Evolutionary conservation across 2,888 invertebrate species (phyloP).

Genomic region (Dioctria rufipes): DNA sequence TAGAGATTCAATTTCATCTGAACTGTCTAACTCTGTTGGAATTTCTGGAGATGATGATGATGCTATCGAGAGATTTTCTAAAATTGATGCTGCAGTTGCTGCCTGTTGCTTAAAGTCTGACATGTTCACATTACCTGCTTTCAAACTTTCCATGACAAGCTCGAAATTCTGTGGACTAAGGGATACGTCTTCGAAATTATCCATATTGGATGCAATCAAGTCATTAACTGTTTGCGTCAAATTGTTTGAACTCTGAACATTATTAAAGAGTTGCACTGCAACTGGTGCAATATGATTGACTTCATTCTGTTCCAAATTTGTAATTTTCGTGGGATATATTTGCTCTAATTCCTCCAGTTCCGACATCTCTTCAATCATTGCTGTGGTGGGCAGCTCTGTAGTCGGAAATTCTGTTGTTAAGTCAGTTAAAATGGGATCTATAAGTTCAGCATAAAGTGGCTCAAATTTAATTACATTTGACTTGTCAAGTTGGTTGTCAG

Average conservation of each 20-base stretch:
- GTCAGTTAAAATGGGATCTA: conserved; percentile 64
- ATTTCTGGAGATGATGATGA: not conserved
- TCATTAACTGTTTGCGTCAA: conserved; percentile 29
- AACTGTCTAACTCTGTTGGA: conserved; percentile 39
- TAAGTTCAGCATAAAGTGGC: conserved; percentile 64
- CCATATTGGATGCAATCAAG: conserved; percentile 30
- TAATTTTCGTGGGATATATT: not conserved
- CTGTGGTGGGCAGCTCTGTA: conserved; percentile 18
- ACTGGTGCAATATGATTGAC: not conserved
- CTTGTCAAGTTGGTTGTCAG: conserved; percentile 44
- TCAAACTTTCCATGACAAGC: conserved; percentile 61
- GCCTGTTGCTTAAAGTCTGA: conserved; percentile 69
- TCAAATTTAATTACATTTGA: conserved; percentile 64
- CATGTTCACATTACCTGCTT: conserved; percentile 67
- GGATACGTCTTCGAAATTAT: conserved; percentile 33
- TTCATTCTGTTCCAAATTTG: not conserved
- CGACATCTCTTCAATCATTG: not conserved
- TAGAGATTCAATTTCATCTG: conserved; percentile 67
- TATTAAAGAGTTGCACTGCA: not conserved
- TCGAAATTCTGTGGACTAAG: conserved; percentile 17
- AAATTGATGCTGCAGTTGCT: conserved; percentile 69
- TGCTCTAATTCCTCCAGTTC: conserved; percentile 5
- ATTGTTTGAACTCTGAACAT: conserved; percentile 13
- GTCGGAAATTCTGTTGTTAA: conserved; percentile 61
- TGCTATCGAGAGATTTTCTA: conserved; percentile 60